Evolutionary conservation across 1,140 invertebrate species (phyloP), one percentile per base, ranked within the genome.

Genomic region (Armadillidium nasatum): DNA sequence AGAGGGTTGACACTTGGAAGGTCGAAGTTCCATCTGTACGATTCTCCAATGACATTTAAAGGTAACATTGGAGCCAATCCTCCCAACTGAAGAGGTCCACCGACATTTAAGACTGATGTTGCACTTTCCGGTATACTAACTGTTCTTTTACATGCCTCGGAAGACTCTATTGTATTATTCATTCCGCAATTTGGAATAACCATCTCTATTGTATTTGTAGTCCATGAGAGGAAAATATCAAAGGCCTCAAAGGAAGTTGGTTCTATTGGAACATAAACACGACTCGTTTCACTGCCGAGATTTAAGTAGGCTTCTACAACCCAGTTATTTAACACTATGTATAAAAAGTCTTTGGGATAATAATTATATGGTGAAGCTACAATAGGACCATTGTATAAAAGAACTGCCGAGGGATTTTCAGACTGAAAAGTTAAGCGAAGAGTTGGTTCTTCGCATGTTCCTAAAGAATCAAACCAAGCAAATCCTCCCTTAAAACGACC

Each of bases 301-400:
- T 98, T 94, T 71, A 99, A 95, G 84, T 93, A 93, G n/a, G 95
- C 96, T 76, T 93, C 89, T 83, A 94, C 91, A 80, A 98, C 97
- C 94, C 50, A 98, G 85, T 4, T 94, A 93, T 80, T 98, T 93
- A 81, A 97, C 97, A 86, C 98, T 95, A 87, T 85, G 15, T 84
- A 95, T 90, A 85, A 94, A 89, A 81, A 91, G 88, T 88, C 96
- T 93, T 83, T 89, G 77, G 91, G 88, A 88, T 96, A 94, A 83
- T 95, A 94, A 4, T 89, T 85, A 85, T 96, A 94, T 0, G 94
- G 94, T 70, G 93, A 91, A 15, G 93, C 93, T n/a, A 94, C 93
- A 81, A 97, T 95, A 0, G 97, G 96, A 44, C 97, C 97, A 85
- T 98, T 98, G 84, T 98, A 99, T 9, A 99, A 85, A 54, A 99